Evolutionary conservation across 1,140 invertebrate genomes (phyloP).

Genomic region (Lanistes nyassanus): DNA sequence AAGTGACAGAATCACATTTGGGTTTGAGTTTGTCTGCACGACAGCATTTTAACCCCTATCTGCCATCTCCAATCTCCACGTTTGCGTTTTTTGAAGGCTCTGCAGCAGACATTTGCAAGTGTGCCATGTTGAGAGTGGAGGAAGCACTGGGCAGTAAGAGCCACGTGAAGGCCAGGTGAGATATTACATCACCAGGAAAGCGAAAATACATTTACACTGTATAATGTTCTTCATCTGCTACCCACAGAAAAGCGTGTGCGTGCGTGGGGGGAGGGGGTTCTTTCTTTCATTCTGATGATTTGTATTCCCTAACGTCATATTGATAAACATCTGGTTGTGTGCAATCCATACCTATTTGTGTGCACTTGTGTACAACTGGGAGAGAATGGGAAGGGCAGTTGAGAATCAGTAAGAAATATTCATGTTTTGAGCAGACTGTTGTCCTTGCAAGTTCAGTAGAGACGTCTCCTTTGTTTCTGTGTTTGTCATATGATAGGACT

Average conservation of each 20-base stretch:
- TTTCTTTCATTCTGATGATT: neutral
- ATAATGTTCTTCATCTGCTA: too few relatives aligned
- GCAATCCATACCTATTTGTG: neutral
- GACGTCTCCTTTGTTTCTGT: too few relatives aligned
- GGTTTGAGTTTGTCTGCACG: neutral
- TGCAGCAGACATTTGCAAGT: slow-evolving; percentile 73
- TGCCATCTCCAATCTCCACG: neutral
- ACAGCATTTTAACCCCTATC: neutral
- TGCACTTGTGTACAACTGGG: neutral
- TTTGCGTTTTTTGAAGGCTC: slow-evolving; percentile 68
- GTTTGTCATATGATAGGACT: neutral
- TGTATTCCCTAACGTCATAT: neutral
- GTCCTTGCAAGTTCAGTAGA: neutral
- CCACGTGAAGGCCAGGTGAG: slow-evolving; percentile 46
- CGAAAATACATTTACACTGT: neutral
- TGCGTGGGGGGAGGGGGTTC: neutral
- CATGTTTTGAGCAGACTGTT: neutral
- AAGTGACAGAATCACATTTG: neutral
- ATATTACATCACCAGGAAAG: neutral
- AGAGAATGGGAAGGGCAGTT: neutral
- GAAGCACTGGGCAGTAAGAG: slow-evolving; percentile 45
- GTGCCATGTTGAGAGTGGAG: slow-evolving; percentile 70
- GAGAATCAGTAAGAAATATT: neutral
- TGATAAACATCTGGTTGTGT: neutral
- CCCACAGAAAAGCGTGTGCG: too few relatives aligned